Evolutionary conservation across 2,113 vertebrate species (phyloP), one percentile per base, ranked within the genome.

Genomic region (Oncorhynchus kisutch): DNA sequence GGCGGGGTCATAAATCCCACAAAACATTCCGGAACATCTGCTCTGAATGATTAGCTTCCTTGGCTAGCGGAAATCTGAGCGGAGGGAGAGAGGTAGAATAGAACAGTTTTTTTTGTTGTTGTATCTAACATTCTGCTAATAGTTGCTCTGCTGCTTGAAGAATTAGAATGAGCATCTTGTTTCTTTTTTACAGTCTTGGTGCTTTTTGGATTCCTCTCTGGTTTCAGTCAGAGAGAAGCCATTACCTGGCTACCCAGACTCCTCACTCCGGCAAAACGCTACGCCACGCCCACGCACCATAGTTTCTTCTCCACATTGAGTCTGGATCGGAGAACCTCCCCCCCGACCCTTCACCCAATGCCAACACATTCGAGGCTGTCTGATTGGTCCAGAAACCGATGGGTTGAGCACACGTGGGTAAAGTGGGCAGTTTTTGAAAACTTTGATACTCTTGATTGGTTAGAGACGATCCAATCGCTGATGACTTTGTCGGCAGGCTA

Each of bases 11-110:
- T 91, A 91, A 91, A 91, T 91, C 91, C 87, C 82, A 85, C 85
- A 74, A 86, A 91, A 91, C 89, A 90, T 92, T 91, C 90, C 83
- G 85, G 88, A 92, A 91, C 90, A 92, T 92, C 90, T 92, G 91
- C 90, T 91, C 89, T 91, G 88, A 88, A 89, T 91, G 91, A 92
- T 92, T 92, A 92, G 90, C 90, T 91, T 49, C 87, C 79, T 75
- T 85, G 89, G 91, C 88, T 86, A 88, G 88, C 80, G 76, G 84
- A 88, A 13, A 86, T 91, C 88, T 89, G 90, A 91, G 89, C 85
- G 67, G 73, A 85, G 89, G 91, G 87, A 90, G 79, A 4, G 81
- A 78, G 82, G 31, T 34, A 34, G 31, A 31, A 31, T 6, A 31
- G 5, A 86, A 75, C 72, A 77, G 72, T 81, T 84, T 86, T 34